These are phyloP conservation scores for Priocnemis perturbator DNA, from an alignment of 2,888 invertebrate species.

Conservation along the genomic window DNA sequence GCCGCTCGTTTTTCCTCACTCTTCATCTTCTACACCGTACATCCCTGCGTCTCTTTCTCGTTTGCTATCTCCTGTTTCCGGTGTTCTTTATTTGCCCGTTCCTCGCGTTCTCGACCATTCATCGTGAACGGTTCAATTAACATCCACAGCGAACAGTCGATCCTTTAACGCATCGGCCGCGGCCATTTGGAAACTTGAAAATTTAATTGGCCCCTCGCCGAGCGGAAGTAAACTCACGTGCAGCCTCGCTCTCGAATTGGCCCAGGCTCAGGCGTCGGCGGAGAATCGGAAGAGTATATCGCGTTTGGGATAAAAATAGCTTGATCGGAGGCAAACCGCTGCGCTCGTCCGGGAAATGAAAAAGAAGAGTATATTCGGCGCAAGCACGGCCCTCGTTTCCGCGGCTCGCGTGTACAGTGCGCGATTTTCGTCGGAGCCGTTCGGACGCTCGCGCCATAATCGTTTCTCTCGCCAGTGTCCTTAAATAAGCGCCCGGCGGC, in stretches of 20 bases:
- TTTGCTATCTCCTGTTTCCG: too few species aligned
- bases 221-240: neutral
- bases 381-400: too few species aligned
- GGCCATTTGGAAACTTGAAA: slow-evolving; percentile 14
- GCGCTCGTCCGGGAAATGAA: too few species aligned
- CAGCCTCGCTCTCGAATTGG: too few species aligned
- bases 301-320: too few species aligned
- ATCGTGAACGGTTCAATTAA: neutral
- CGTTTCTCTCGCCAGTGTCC: too few species aligned
- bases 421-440: neutral
- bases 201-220: slow-evolving; percentile 20
- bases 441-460: neutral
- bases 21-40: neutral
- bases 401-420: neutral
- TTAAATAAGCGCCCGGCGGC: too few species aligned
- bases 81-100: neutral
- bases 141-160: slow-evolving; percentile 10
- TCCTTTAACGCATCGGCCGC: neutral
- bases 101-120: slow-evolving; percentile 1
- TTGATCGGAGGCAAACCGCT: too few species aligned
- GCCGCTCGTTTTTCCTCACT: too few species aligned
- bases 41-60: neutral
- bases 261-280: neutral
- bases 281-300: neutral
- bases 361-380: neutral